phyloP scores from a whole-genome alignment of 1,140 invertebrate species.

The Drosophila truncata region DNA sequence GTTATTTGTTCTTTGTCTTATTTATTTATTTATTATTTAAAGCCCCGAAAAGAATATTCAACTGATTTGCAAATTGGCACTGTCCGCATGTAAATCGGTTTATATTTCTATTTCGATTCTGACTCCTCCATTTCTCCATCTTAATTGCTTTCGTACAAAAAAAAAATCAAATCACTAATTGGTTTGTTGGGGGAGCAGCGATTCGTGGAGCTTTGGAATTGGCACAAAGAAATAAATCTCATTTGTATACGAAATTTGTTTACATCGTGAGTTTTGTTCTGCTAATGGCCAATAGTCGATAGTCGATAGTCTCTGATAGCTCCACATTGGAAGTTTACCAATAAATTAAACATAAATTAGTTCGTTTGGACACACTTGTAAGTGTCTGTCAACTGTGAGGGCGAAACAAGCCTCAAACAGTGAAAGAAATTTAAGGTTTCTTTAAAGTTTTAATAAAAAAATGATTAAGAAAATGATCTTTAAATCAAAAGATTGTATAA shows the following conservation, averaged over 20 bases:
- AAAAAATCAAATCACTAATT: constrained; percentile 48
- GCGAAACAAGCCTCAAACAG: constrained; percentile 4
- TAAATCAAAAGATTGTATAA: not conserved
- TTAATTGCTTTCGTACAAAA: constrained; percentile 53
- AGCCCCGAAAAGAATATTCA: constrained; percentile 34
- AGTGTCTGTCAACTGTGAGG: constrained; percentile 43
- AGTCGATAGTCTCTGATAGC: not conserved
- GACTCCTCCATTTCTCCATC: constrained; percentile 24
- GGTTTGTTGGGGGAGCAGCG: constrained; percentile 47
- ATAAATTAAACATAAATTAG: constrained; percentile 57
- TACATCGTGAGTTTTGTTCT: constrained; percentile 35
- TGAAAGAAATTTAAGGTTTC: not conserved
- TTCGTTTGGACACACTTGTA: constrained; percentile 13
- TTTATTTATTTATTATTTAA: constrained; percentile 19
- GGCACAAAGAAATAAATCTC: constrained; percentile 62
- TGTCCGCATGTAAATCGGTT: constrained; percentile 42
- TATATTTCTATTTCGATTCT: constrained; percentile 23
- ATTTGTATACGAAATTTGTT: constrained; percentile 31
- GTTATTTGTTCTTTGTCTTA: not conserved
- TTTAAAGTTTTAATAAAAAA: not conserved
- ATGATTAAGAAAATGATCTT: not conserved
- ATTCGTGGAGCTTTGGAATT: constrained; percentile 24
- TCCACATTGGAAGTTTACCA: constrained; percentile 32
- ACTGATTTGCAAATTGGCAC: constrained; percentile 65
- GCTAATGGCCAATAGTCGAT: constrained; percentile 23